Conservation (phyloP, 2,113 vertebrate genomes). For the Protobothrops flavoviridis region DNA sequence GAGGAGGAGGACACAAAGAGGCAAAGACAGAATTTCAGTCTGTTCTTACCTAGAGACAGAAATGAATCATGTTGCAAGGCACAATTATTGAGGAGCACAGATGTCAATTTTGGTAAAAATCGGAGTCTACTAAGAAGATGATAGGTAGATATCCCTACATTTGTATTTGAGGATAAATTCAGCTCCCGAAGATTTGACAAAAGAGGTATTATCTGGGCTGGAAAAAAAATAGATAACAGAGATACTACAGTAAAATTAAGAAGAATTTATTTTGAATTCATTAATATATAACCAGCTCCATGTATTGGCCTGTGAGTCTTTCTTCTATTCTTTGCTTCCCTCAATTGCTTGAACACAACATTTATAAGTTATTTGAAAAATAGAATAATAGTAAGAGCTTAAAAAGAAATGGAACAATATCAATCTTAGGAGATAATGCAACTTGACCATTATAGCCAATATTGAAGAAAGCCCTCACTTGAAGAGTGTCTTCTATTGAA, state of each 20-base stretch:
- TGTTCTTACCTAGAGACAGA: conserved; percentile 75
- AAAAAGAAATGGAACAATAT: background rate
- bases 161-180: conserved; percentile 84
- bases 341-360: background rate
- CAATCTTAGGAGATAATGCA: background rate
- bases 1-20: background rate
- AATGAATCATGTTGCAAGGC: conserved; percentile 73
- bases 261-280: background rate
- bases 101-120: conserved; percentile 75
- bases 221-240: conserved; percentile 56
- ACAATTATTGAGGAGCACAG: conserved; percentile 75
- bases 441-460: background rate
- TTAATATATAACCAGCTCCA: background rate
- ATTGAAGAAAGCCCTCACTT: background rate
- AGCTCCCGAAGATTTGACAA: conserved; percentile 77
- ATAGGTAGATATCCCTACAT: conserved; percentile 67
- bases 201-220: conserved; percentile 84
- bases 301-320: background rate
- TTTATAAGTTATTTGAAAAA: conserved; percentile 11
- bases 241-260: background rate
- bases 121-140: conserved; percentile 77
- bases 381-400: background rate
- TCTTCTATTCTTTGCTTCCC: background rate
- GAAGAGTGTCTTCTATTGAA: background rate
- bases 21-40: background rate